Percentiles rank a stretch among this genome's conserved stretches.
Evolutionary conservation across 2,797 vertebrate genomes (phyloP).

Genomic region (Eulemur mongoz): DNA sequence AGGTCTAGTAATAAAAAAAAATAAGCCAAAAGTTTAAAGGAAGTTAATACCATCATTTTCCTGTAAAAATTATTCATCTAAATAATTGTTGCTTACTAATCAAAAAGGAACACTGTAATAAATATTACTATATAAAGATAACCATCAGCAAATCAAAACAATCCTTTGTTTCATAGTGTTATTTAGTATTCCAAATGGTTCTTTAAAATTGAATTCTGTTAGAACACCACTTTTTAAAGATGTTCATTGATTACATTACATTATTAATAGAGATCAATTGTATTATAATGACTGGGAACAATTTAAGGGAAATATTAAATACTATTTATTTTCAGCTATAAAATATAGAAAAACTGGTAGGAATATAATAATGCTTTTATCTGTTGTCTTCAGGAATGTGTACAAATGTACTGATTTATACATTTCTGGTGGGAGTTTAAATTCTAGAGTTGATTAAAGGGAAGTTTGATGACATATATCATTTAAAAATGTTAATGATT

Average conservation of each 20-base stretch:
- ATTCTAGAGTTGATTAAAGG: neutral
- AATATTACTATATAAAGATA: neutral
- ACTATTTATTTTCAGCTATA: neutral
- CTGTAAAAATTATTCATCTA: neutral
- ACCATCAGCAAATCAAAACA: neutral
- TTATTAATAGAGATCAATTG: neutral
- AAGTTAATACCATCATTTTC: neutral
- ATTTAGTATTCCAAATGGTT: neutral
- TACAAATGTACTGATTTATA: neutral
- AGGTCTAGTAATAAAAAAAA: neutral
- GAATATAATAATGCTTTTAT: neutral
- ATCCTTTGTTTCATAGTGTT: neutral
- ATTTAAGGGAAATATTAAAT: neutral
- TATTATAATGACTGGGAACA: neutral
- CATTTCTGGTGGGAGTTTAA: neutral
- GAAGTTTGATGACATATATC: neutral
- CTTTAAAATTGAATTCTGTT: constrained; percentile 6
- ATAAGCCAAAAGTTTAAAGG: constrained; percentile 1
- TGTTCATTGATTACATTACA: neutral
- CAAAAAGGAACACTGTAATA: neutral
- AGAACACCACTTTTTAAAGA: neutral
- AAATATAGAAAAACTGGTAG: neutral
- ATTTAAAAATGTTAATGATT: neutral
- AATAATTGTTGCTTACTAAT: neutral
- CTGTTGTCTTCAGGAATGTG: neutral